Percentiles rank a stretch among this genome's conserved stretches.
These are phyloP conservation scores for Sericinus montela DNA, from an alignment of 2,888 invertebrate genomes.

Conservation along the genomic window DNA sequence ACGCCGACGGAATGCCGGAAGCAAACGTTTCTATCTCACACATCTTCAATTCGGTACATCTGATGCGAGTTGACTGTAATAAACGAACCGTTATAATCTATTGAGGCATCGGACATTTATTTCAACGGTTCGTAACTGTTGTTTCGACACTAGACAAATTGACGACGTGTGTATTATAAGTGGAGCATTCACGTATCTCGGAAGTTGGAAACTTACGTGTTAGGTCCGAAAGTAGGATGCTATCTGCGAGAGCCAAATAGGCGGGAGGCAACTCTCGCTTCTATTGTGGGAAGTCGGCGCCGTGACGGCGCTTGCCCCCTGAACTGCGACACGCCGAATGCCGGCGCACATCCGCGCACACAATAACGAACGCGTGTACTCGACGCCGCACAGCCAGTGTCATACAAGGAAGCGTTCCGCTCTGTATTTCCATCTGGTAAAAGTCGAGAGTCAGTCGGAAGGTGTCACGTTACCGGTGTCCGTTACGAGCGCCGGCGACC, in stretches of 20 bases:
- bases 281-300: slow-evolving; percentile 58
- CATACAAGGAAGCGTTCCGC: slow-evolving; percentile 71
- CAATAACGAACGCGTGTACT: slow-evolving; percentile 38
- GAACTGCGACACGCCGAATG: slow-evolving; percentile 55
- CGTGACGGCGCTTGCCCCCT: slow-evolving; percentile 60
- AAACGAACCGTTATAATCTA: slow-evolving; percentile 8
- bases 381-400: slow-evolving; percentile 40
- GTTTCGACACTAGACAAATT: slow-evolving; percentile 5
- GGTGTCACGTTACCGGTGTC: slow-evolving; percentile 62
- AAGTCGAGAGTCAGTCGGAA: slow-evolving; percentile 65
- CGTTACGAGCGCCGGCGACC: slow-evolving; percentile 55
- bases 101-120: slow-evolving; percentile 9
- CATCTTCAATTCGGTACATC: slow-evolving; percentile 16
- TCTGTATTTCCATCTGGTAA: slow-evolving; percentile 65
- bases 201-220: slow-evolving; percentile 45
- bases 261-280: slow-evolving; percentile 61
- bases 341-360: slow-evolving; percentile 34
- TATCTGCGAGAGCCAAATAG: slow-evolving; percentile 56
- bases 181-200: slow-evolving; percentile 33
- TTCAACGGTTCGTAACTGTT: slow-evolving; percentile 11
- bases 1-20: slow-evolving; percentile 18
- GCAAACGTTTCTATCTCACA: slow-evolving; percentile 14
- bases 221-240: slow-evolving; percentile 49
- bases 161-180: slow-evolving; percentile 12
- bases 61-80: slow-evolving; percentile 11